Percentiles rank a stretch among this genome's conserved stretches.
phyloP scores from a whole-genome alignment of 2,888 invertebrate species.

The Pegoplata infirma region DNA sequence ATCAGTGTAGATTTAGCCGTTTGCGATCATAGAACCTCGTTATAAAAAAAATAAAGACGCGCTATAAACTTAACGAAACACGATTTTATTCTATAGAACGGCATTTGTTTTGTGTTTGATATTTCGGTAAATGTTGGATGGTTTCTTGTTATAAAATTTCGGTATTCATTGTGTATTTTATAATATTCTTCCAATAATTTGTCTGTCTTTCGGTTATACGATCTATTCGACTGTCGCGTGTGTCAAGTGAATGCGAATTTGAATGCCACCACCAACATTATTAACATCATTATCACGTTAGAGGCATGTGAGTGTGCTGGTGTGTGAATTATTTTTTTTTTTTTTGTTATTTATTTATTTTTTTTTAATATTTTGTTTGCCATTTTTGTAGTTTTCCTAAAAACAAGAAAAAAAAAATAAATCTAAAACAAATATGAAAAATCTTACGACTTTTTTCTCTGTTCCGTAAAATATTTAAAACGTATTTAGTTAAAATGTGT shows the following conservation, averaged over 20 bases:
- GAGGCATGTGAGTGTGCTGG: conserved; percentile 32
- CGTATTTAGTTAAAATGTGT: background rate
- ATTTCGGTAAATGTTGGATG: conserved; percentile 12
- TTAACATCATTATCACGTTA: background rate
- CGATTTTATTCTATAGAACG: conserved; percentile 8
- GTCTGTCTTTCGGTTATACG: conserved; percentile 17
- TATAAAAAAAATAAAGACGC: conserved; percentile 8
- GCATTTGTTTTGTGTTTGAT: conserved; percentile 19
- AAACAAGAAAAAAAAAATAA: too few relatives aligned
- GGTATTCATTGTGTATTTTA: conserved; percentile 1
- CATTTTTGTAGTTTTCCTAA: conserved; percentile 24
- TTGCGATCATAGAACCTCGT: conserved; percentile 52
- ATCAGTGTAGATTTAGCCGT: conserved; percentile 60
- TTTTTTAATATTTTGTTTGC: conserved; percentile 17
- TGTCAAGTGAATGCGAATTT: conserved; percentile 28
- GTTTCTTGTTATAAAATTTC: conserved; percentile 4
- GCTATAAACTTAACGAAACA: background rate
- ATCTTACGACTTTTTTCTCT: conserved; percentile 6
- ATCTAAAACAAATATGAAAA: conserved; percentile 29
- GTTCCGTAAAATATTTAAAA: background rate
- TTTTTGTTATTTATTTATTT: conserved; percentile 14
- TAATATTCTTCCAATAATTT: conserved; percentile 6
- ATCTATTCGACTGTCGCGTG: conserved; percentile 1
- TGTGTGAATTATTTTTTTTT: conserved; percentile 34
- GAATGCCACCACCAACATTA: too few relatives aligned